These are phyloP conservation scores for Drosophila quinaria DNA, from an alignment of 2,888 invertebrate species.

Conservation along the genomic window DNA sequence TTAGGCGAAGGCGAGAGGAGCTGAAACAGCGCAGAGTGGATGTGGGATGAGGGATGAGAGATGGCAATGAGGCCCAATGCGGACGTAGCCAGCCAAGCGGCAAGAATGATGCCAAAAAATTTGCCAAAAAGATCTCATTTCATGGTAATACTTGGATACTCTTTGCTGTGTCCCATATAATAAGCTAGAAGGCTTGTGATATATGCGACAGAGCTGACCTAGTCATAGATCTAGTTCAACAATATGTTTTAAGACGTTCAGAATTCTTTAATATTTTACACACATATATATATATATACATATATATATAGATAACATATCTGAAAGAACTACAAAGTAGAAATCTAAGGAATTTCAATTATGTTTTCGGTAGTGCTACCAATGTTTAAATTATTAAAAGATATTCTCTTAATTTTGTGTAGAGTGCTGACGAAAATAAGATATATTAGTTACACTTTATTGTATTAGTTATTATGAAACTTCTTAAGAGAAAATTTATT, in stretches of 20 bases:
- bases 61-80: constrained; percentile 37
- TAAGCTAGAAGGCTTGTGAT: not conserved
- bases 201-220: not conserved
- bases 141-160: constrained; percentile 15
- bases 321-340: too few species aligned
- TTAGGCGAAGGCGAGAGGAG: constrained; percentile 63
- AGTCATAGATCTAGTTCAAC: not conserved
- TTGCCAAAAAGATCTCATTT: constrained; percentile 35
- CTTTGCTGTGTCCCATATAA: constrained; percentile 2
- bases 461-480: too few species aligned
- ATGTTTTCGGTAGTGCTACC: too few species aligned
- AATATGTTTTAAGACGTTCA: not conserved
- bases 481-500: too few species aligned
- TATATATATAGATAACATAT: too few species aligned
- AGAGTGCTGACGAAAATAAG: too few species aligned
- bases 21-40: not conserved
- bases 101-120: constrained; percentile 57
- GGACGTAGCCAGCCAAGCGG: constrained; percentile 58
- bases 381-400: too few species aligned
- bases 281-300: too few species aligned
- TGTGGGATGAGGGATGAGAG: not conserved
- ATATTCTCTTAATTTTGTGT: too few species aligned
- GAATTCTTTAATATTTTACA: not conserved
- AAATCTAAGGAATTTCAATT: too few species aligned
- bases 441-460: too few species aligned